phyloP scores from a whole-genome alignment of 2,888 invertebrate species.

The Troglohyphantes excavatus region DNA sequence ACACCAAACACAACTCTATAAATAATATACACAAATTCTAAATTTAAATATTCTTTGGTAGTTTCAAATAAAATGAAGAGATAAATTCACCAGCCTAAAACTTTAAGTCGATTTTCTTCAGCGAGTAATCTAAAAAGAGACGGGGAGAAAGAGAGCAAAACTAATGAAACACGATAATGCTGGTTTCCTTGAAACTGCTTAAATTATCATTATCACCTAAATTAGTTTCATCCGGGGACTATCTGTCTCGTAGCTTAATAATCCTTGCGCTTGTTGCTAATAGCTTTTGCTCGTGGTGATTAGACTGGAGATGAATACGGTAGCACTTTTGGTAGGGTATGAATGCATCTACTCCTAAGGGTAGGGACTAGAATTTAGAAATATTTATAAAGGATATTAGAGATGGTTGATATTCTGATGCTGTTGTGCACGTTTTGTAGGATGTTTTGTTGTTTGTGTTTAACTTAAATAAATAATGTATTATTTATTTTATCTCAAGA shows the following conservation, averaged over 20 bases:
- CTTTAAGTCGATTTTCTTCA: neutral
- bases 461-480: no score
- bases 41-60: no score
- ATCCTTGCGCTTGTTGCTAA: conserved; percentile 5
- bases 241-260: conserved; percentile 2
- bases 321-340: neutral
- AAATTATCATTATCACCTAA: conserved; percentile 9
- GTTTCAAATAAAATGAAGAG: neutral
- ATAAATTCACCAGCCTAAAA: neutral
- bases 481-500: no score
- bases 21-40: no score
- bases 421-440: no score
- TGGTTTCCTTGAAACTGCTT: conserved; percentile 5
- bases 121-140: neutral
- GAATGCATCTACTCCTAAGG: neutral
- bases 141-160: neutral
- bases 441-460: no score
- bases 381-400: no score
- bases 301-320: neutral
- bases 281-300: neutral
- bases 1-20: no score
- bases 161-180: neutral
- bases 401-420: no score
- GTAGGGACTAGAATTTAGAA: no score
- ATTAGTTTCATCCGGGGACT: conserved; percentile 2